phyloP scores from a whole-genome alignment of 2,888 invertebrate species.

The Hirtodrosophila cameraria region DNA sequence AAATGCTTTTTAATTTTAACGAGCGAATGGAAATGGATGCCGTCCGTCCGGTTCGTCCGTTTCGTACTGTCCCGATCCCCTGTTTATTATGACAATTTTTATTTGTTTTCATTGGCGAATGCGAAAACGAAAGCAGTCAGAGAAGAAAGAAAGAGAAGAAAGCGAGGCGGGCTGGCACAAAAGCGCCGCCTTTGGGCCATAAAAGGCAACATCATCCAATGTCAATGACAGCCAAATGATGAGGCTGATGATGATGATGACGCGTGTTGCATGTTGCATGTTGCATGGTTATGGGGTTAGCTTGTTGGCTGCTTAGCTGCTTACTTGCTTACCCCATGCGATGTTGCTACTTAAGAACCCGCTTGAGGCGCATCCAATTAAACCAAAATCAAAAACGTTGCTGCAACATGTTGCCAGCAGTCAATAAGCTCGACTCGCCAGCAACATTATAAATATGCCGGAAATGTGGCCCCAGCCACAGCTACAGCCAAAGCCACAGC shows the following conservation, averaged over 20 bases:
- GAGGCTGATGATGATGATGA: constrained; percentile 16
- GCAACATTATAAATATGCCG: constrained; percentile 50
- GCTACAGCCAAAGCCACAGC: no score
- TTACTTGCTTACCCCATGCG: neutral
- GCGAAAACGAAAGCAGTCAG: constrained; percentile 62
- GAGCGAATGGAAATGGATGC: constrained; percentile 59
- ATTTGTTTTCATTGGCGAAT: constrained; percentile 61
- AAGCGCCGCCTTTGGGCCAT: constrained; percentile 65
- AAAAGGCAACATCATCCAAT: constrained; percentile 65
- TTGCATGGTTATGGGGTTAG: constrained; percentile 2
- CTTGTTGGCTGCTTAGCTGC: neutral
- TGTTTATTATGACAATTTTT: constrained; percentile 73
- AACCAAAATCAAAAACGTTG: constrained; percentile 27
- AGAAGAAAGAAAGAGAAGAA: constrained; percentile 28
- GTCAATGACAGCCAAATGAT: constrained; percentile 62
- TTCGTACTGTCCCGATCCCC: constrained; percentile 12
- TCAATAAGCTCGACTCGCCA: constrained; percentile 13
- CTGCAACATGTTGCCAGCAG: constrained; percentile 48
- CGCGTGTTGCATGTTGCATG: constrained; percentile 7
- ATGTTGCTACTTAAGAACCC: constrained; percentile 14
- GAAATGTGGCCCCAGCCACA: constrained; percentile 51
- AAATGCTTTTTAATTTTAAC: constrained; percentile 71
- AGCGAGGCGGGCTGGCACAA: constrained; percentile 44
- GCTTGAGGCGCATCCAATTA: constrained; percentile 52
- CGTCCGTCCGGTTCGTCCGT: neutral